Percentiles rank a stretch among this genome's conserved stretches.
phyloP scores from a whole-genome alignment of 2,797 vertebrate genomes.

The Eremophila alpestris region DNA sequence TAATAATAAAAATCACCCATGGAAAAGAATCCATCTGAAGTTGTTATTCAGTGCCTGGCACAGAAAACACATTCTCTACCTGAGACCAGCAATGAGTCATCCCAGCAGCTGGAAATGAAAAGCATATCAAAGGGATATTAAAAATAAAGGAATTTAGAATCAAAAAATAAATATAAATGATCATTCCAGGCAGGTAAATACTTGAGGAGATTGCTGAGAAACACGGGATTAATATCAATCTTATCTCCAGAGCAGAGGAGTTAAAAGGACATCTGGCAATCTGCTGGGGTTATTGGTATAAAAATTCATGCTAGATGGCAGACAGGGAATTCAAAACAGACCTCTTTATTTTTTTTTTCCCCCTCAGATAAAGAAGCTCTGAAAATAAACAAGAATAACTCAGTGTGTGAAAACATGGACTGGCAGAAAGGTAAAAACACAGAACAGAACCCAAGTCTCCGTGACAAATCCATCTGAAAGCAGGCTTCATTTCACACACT shows the following conservation, averaged over 20 bases:
- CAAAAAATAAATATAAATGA: neutral
- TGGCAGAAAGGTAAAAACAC: neutral
- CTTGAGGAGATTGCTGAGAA: neutral
- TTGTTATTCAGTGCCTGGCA: neutral
- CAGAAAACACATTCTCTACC: conserved; percentile 1
- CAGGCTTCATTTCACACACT: neutral
- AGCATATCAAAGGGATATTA: neutral
- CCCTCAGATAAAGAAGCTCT: neutral
- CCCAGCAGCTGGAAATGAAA: conserved; percentile 23
- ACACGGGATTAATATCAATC: neutral
- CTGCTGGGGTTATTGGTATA: neutral
- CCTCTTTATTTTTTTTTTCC: neutral
- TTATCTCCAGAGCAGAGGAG: neutral
- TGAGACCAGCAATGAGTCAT: conserved; percentile 1
- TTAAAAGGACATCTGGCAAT: conserved; percentile 25
- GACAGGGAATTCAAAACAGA: neutral
- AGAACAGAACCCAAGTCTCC: neutral
- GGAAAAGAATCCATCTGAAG: neutral
- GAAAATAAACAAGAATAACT: conserved; percentile 6
- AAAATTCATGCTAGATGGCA: neutral
- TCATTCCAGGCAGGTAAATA: conserved; percentile 21
- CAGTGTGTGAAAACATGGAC: neutral
- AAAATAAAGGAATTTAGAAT: neutral
- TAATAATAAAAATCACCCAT: conserved; percentile 20
- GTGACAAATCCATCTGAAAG: neutral